Evolutionary conservation across 2,888 invertebrate genomes (phyloP).

Genomic region (Amphipyra tragopoginis): DNA sequence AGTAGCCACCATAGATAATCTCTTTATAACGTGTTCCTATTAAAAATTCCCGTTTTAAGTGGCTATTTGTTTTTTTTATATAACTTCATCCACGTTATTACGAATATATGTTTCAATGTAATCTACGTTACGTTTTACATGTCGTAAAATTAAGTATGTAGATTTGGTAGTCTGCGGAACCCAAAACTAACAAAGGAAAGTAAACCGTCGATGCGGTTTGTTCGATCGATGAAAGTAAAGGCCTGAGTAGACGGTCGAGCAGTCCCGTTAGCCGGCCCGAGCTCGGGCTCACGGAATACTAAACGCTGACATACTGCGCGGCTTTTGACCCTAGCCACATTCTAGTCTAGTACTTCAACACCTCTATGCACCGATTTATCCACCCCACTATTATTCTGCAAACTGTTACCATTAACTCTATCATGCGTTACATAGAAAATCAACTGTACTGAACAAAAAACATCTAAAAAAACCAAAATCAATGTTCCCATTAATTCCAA

Average conservation of each 20-base stretch:
- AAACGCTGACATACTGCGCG: constrained; percentile 89
- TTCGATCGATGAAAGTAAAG: constrained; percentile 90
- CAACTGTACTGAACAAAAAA: no score
- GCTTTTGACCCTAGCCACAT: constrained; percentile 89
- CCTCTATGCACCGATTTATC: constrained; percentile 78
- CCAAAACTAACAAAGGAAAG: constrained; percentile 88
- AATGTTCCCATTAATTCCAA: neutral
- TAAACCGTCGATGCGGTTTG: constrained; percentile 84
- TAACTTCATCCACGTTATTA: constrained; percentile 6
- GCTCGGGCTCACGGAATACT: constrained; percentile 87
- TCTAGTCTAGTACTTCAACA: constrained; percentile 86
- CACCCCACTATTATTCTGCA: constrained; percentile 57
- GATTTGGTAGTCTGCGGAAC: constrained; percentile 68
- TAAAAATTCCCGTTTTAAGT: constrained; percentile 43
- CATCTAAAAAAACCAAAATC: neutral
- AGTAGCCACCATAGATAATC: constrained; percentile 76
- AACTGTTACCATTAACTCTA: constrained; percentile 26
- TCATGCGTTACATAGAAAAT: neutral
- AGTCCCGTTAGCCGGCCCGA: constrained; percentile 87
- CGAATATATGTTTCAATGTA: constrained; percentile 4
- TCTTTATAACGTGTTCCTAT: constrained; percentile 66
- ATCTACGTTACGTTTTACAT: constrained; percentile 27
- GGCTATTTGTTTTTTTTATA: constrained; percentile 8
- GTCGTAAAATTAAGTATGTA: constrained; percentile 37
- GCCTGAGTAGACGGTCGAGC: constrained; percentile 82